Evolutionary conservation across 2,888 invertebrate species (phyloP), one percentile per base, ranked within the genome.

Genomic region (Parapristionchus giblindavisi): DNA sequence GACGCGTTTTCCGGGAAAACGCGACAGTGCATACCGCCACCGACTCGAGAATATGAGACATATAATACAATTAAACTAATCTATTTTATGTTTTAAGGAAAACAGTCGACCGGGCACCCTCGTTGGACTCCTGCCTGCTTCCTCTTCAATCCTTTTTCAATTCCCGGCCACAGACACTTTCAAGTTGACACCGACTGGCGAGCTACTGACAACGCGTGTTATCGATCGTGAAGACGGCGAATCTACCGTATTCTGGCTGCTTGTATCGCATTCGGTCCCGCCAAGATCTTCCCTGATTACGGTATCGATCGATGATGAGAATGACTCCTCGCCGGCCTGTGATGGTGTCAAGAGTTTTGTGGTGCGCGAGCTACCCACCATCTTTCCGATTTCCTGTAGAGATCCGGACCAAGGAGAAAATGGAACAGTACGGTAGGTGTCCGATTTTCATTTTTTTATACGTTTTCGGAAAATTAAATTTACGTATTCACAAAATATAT

Each of bases 221-320:
- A 40, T 71, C 56, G 70, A 71, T 48, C 36, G 70, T 29, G 70
- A 71, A 24, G 56, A 58, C 58, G 58, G 8, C 24, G n/a, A 68
- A 14, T 38, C 68, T 38, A 21, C 66, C 3, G 48, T 40, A 5
- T 71, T 36, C 70, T 56, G 17, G 21, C 70, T 71, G 11, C 54
- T 56, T 29, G 29, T 71, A n/a, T 71, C 70, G 27, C 70, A 71
- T 34, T 54, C 54, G 40, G 54, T 71, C 70, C 70, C 70, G 40
- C 54, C 70, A n/a, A 54, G 70, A 71, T 54, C 70, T 21, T 71
- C 70, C 43, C 56, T 71, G 27, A 71, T 71, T 71, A 71, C 70
- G 54, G 70, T 71, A 71, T 40, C 54, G 29, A 48, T 71, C 21
- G 56, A 24, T n/a, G 70, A 71, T 32, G 70, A 71, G 70, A 71